Conservation (phyloP, 2,113 vertebrate genomes). For the Platysteira castanea region DNA sequence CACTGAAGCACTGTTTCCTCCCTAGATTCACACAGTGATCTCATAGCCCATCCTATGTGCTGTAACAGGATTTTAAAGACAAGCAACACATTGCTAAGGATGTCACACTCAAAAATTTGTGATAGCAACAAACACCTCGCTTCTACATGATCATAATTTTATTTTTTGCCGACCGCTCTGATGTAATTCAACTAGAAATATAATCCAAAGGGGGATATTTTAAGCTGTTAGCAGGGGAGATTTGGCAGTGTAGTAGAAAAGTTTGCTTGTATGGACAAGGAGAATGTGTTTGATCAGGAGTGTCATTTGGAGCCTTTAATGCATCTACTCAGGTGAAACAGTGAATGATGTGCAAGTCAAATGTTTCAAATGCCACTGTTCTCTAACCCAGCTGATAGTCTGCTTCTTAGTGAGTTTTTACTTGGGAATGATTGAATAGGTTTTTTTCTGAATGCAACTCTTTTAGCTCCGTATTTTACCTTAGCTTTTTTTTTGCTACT, state of each 20-base stretch:
- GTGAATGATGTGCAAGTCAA: not conserved
- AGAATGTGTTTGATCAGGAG: not conserved
- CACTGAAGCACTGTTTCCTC: not conserved
- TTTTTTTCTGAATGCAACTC: not conserved
- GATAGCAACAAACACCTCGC: not conserved
- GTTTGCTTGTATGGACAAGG: not conserved
- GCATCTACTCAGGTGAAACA: not conserved
- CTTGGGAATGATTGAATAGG: not conserved
- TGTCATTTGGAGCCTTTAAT: not conserved
- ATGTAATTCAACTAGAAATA: not conserved
- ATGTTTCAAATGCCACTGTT: not conserved
- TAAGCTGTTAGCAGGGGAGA: not conserved
- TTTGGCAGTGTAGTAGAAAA: not conserved
- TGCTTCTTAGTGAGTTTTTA: not conserved
- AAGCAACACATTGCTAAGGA: not conserved
- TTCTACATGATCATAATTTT: not conserved
- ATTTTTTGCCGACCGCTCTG: not conserved
- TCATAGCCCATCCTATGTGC: not conserved
- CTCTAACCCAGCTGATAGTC: not conserved
- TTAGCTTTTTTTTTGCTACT: not conserved
- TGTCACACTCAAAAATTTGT: not conserved
- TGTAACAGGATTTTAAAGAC: not conserved
- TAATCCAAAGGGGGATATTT: not conserved
- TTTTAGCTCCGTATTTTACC: not conserved
- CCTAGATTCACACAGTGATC: not conserved